Base-by-base conservation (phyloP, 2,113 vertebrate genomes). In the Callocephalon fimbriatum region DNA sequence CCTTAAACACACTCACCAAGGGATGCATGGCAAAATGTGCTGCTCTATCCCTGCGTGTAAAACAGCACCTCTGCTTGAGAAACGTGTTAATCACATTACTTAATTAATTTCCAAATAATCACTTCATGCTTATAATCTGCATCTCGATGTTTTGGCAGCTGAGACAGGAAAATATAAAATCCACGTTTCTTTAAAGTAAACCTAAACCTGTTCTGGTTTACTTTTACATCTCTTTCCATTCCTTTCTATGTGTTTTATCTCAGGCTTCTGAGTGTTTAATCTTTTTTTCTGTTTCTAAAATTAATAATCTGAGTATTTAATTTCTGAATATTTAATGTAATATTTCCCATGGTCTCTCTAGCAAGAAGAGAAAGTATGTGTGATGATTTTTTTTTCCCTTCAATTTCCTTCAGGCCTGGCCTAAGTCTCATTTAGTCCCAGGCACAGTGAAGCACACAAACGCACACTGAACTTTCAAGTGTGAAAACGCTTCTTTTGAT, bases 91-190 rank as follows among this genome's bases (percentile, higher is more conserved):
- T 95, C 61, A 44, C 54, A 62, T 97, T 91, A 80, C 54, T 91
- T 96, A 96, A 94, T 93, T 93, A 75, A 66, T 94, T 95, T 86
- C 78, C 48, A 94, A 93, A 78, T 92, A 96, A 83, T 95, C 84
- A 67, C 91, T 94, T 95, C 51, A 78, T 27, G 79, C 31, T 92
- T 94, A 38, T 5, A 89, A 81, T 95, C 71, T 86, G 61, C 68
- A 94, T 62, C 25, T 68, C 86, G 86, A 90, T 83, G 79, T 78
- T 97, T 72, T 92, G 67, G 75, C 90, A 96, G 58, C 35, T 65
- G 73, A 82, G 74, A 73, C 4, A 88, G 45, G 50, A 15, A 82
- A 89, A 91, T 78, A 66, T 72, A 89, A 87, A 95, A 88, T n/a
- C n/a, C 53, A 70, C 61, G 23, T 35, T 71, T 90, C 71, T 91